Evolutionary conservation across 2,888 invertebrate genomes (phyloP), one percentile per base, ranked within the genome.

Genomic region (Macrosoma leucophasiata): DNA sequence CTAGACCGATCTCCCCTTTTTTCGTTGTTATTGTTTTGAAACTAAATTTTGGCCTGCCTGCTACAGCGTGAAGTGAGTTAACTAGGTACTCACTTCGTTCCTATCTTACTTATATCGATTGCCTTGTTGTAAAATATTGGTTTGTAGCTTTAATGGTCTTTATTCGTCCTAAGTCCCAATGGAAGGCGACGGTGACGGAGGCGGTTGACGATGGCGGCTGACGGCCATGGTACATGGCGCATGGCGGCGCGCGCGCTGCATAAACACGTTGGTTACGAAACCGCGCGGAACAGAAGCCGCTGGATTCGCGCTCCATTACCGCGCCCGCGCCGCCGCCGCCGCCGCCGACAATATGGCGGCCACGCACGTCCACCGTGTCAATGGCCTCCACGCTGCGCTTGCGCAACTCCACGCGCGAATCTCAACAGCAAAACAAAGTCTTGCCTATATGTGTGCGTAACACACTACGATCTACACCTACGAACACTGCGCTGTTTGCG

Each of bases 381-480:
- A 81, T 60, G 84, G 81, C 84, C 84, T 84, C 84, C 74, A 71
- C 57, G 60, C 50, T 62, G 64, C 69, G 74, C 76, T 82, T 82
- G 82, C 84, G 81, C 82, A 82, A 82, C 73, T 58, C 61, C 75
- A 72, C 79, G 73, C 79, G 79, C 84, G 81, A 84, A 84, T 84
- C 84, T 84, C 76, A 65, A 76, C 77, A 62, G 75, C 81, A 77
- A 82, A 82, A 82, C 79, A 79, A 77, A 76, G 66, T 76, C 70
- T 67, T 63, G 50, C 46, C 44, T 47, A 42, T 50, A 43, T 58
- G 70, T 66, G 69, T 67, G 71, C 55, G 52, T 54, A 23, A 29
- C 24, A 41, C 35, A 25, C n/a, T n/a, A n/a, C n/a, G n/a, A n/a
- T n/a, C n/a, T n/a, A 43, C 34, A 48, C 42, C 28, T 18, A 29